Base-by-base conservation (phyloP, 2,888 invertebrate species). In the Parelbella ahira region DNA sequence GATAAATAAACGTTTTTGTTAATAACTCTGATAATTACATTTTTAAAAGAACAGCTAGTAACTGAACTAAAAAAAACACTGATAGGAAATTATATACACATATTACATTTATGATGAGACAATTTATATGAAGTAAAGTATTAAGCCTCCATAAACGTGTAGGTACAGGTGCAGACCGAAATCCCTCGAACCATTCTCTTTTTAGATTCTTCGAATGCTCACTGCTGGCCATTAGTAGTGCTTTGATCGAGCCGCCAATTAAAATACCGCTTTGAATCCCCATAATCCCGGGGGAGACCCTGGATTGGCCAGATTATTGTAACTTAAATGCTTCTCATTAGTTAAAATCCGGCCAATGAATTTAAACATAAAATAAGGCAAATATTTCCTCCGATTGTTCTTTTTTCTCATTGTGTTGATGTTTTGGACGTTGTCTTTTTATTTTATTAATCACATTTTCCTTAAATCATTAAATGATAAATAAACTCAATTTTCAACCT, bases 211-310 rank as follows among this genome's bases (percentile, higher is more conserved):
- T 49, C 54, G 58, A 57, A 60, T 55, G 45, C 49, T 48, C 48
- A 45, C 34, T 49, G 47, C 41, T 51, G 49, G 49, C 50, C 53
- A 52, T 48, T 45, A 45, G 33, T 45, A 33, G 6, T 37, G 43
- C 62, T 67, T 68, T 68, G 64, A 64, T 51, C 47, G 37, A 19
- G 51, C 66, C 68, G 68, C 68, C 68, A 68, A 68, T 68, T 68
- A 68, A 67, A 67, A 66, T 68, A 48, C 42, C 42, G 43, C 47
- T 10, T 37, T 20, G 27, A 12, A 25, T 13, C 29, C 39, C 43
- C 45, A 51, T 41, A 50, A 54, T 44, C 49, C 48, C 38, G 48
- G 37, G 41, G 47, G 49, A 50, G 49, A 36, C 39, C 8, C 20
- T 25, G 36, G 36, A 43, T 43, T 42, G 27, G 21, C 23, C 34